A percentile compares a stretch with the other conserved stretches of the same genome.
These are phyloP conservation scores for Holothuria leucospilota DNA, from an alignment of 53 echinoderm and acorn worm genomes.

Conservation along the genomic window DNA sequence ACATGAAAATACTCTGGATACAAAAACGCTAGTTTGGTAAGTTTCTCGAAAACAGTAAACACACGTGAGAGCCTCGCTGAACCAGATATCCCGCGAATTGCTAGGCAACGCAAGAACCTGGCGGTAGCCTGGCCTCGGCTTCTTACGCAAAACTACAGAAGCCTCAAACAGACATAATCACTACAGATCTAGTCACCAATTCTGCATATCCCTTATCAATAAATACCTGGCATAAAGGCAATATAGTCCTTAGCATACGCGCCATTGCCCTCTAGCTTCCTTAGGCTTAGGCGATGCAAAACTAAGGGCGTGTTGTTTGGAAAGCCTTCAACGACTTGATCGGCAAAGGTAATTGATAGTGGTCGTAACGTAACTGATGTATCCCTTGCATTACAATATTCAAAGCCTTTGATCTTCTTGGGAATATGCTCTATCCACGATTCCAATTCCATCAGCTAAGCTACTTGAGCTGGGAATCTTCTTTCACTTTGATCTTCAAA, in stretches of 20 bases:
- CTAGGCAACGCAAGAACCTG: too few species aligned
- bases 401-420: background rate
- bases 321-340: background rate
- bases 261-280: background rate
- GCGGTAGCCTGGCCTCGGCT: too few species aligned
- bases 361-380: background rate
- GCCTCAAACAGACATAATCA: too few species aligned
- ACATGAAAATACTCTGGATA: too few species aligned
- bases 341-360: slow-evolving; percentile 2
- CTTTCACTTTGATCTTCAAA: too few species aligned
- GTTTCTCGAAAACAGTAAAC: too few species aligned
- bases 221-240: background rate
- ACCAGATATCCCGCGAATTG: too few species aligned
- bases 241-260: background rate
- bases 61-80: too few species aligned
- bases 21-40: too few species aligned
- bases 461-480: too few species aligned
- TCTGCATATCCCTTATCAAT: background rate
- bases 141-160: too few species aligned
- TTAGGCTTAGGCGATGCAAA: background rate
- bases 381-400: background rate
- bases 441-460: too few species aligned
- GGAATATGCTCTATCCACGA: background rate
- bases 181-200: background rate
- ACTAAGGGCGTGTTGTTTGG: background rate